A percentile compares a stretch with the other conserved stretches of the same genome.
Evolutionary conservation across 1,140 invertebrate genomes (phyloP).

Genomic region (Condylostylus longicornis): DNA sequence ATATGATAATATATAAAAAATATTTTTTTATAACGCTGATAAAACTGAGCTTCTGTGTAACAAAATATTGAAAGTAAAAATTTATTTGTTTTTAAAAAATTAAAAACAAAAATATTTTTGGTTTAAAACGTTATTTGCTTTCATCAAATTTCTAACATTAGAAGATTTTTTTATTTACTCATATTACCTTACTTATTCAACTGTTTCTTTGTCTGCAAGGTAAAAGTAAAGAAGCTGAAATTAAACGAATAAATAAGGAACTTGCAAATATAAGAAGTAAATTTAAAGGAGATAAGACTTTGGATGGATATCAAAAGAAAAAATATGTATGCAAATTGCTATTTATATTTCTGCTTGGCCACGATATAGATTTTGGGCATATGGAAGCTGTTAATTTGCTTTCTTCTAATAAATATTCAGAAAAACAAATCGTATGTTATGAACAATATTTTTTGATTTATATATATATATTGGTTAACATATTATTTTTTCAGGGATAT

Average conservation of each 20-base stretch:
- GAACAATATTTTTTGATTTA: not conserved
- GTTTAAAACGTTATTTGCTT: too few relatives aligned
- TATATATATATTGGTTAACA: constrained; percentile 7
- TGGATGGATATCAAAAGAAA: constrained; percentile 99
- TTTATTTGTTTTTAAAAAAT: too few relatives aligned
- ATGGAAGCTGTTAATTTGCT: constrained; percentile 99
- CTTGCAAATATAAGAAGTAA: constrained; percentile 98
- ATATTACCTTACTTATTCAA: not conserved
- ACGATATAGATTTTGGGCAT: constrained; percentile 99
- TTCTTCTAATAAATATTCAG: constrained; percentile 99
- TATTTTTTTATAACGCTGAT: too few relatives aligned
- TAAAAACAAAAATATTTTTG: too few relatives aligned
- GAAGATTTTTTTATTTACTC: too few relatives aligned
- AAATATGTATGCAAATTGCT: constrained; percentile 99
- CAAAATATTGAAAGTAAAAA: too few relatives aligned
- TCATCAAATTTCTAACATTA: too few relatives aligned
- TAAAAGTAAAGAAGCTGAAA: constrained; percentile 99
- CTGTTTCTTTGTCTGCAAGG: constrained; percentile 39
- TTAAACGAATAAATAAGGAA: constrained; percentile 99
- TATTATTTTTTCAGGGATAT: constrained; percentile 65
- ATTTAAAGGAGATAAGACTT: constrained; percentile 99
- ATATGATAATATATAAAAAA: too few relatives aligned
- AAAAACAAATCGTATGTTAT: constrained; percentile 98
- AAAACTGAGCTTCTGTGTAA: too few relatives aligned
- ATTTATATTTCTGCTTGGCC: constrained; percentile 97